phyloP scores from a whole-genome alignment of 2,888 invertebrate species.

The Myopa testacea region DNA sequence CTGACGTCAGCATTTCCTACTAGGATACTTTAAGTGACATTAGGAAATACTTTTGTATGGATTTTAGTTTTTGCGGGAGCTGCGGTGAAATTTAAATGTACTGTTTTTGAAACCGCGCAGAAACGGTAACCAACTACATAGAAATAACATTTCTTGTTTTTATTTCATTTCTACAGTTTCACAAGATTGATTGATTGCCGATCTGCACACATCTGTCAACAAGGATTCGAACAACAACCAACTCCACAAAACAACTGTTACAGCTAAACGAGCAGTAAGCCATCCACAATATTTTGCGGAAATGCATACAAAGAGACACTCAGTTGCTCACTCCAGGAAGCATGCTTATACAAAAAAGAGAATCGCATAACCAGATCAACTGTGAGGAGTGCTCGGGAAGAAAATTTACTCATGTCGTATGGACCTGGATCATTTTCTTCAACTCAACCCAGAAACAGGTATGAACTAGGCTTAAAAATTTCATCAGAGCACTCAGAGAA shows the following conservation, averaged over 20 bases:
- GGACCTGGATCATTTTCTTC: not conserved
- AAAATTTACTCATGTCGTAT: not conserved
- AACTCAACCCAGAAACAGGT: not conserved
- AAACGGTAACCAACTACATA: not conserved
- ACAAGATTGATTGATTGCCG: constrained; percentile 59
- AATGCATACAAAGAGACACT: constrained; percentile 21
- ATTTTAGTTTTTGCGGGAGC: no score
- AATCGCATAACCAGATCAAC: constrained; percentile 8
- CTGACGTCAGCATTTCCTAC: no score
- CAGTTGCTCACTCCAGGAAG: constrained; percentile 19
- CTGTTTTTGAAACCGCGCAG: not conserved
- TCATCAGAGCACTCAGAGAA: not conserved
- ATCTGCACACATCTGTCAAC: constrained; percentile 65
- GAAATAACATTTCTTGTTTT: not conserved
- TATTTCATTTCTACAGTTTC: not conserved
- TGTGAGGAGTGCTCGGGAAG: not conserved
- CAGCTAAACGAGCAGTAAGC: constrained; percentile 8
- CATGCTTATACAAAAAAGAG: not conserved
- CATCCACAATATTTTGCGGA: constrained; percentile 27
- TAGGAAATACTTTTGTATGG: no score
- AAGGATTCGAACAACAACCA: constrained; percentile 47
- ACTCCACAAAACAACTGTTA: constrained; percentile 20
- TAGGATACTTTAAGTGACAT: no score
- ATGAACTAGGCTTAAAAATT: not conserved
- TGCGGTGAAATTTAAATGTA: not conserved